These are phyloP conservation scores for Fregetta grallaria DNA, from an alignment of 2,113 vertebrate species.

Conservation along the genomic window DNA sequence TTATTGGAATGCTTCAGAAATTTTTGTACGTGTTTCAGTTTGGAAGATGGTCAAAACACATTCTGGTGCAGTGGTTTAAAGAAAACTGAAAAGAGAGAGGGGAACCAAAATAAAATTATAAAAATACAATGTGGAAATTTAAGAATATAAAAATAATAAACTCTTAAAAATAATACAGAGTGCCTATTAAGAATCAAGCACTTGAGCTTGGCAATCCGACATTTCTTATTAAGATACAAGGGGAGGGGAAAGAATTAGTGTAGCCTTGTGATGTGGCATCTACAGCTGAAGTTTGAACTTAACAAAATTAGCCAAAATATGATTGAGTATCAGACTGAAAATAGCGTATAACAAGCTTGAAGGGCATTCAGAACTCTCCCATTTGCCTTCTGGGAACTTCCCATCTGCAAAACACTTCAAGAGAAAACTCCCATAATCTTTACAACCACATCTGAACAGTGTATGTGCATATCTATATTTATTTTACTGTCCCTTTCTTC, in stretches of 20 bases:
- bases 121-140: slow-evolving; percentile 57
- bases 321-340: slow-evolving; percentile 37
- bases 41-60: slow-evolving; percentile 66
- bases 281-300: slow-evolving; percentile 40
- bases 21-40: slow-evolving; percentile 70
- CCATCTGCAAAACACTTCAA: slow-evolving; percentile 46
- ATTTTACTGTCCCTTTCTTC: not conserved
- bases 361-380: slow-evolving; percentile 21
- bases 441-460: not conserved
- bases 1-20: slow-evolving; percentile 69
- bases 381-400: slow-evolving; percentile 19
- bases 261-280: slow-evolving; percentile 65
- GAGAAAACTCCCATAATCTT: not conserved
- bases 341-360: not conserved
- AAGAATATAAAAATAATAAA: slow-evolving; percentile 49
- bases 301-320: slow-evolving; percentile 50
- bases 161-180: slow-evolving; percentile 29
- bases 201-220: not conserved
- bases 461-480: not conserved
- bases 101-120: slow-evolving; percentile 58
- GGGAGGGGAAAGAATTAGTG: slow-evolving; percentile 2
- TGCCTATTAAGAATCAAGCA: slow-evolving; percentile 22
- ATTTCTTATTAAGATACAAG: not conserved
- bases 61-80: slow-evolving; percentile 65
- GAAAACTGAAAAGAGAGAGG: slow-evolving; percentile 37